Evolutionary conservation across 2,113 vertebrate genomes (phyloP).

Genomic region (Xiphias gladius): DNA sequence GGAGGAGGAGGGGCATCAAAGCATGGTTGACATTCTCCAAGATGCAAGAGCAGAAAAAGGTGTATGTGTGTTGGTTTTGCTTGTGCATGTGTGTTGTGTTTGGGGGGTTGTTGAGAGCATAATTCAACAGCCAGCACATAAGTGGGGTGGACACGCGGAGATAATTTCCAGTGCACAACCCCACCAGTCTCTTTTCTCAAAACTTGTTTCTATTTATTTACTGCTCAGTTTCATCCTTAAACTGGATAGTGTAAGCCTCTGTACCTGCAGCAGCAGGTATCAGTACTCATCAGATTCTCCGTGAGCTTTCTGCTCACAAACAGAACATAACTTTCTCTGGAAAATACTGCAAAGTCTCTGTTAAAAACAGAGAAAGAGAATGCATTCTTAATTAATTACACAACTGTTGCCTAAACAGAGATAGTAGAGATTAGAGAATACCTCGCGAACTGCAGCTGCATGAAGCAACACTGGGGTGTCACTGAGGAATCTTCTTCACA

Average conservation of each 20-base stretch:
- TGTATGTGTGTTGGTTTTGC: slow-evolving; percentile 27
- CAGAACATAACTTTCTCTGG: not conserved
- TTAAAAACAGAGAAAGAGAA: slow-evolving; percentile 34
- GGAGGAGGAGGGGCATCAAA: slow-evolving; percentile 71
- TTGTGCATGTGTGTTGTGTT: slow-evolving; percentile 9
- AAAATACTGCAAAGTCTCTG: not conserved
- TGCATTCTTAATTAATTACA: slow-evolving; percentile 43
- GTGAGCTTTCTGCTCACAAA: not conserved
- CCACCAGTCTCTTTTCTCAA: slow-evolving; percentile 42
- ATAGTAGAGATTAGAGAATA: slow-evolving; percentile 8
- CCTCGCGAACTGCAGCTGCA: slow-evolving; percentile 32
- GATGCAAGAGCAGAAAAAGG: slow-evolving; percentile 51
- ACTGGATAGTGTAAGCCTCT: not conserved
- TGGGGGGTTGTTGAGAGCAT: slow-evolving; percentile 34
- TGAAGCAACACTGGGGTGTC: slow-evolving; percentile 48
- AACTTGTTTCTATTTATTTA: slow-evolving; percentile 31
- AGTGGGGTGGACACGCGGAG: slow-evolving; percentile 46
- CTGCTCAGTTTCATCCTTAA: slow-evolving; percentile 11
- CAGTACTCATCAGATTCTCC: slow-evolving; percentile 28
- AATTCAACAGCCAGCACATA: slow-evolving; percentile 60
- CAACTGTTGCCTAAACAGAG: slow-evolving; percentile 41
- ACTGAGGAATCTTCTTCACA: slow-evolving; percentile 65
- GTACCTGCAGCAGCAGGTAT: slow-evolving; percentile 39
- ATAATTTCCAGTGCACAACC: slow-evolving; percentile 53
- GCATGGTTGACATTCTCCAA: slow-evolving; percentile 71